These are phyloP conservation scores for Catharus ustulatus DNA, from an alignment of 2,797 vertebrate genomes.

Conservation along the genomic window DNA sequence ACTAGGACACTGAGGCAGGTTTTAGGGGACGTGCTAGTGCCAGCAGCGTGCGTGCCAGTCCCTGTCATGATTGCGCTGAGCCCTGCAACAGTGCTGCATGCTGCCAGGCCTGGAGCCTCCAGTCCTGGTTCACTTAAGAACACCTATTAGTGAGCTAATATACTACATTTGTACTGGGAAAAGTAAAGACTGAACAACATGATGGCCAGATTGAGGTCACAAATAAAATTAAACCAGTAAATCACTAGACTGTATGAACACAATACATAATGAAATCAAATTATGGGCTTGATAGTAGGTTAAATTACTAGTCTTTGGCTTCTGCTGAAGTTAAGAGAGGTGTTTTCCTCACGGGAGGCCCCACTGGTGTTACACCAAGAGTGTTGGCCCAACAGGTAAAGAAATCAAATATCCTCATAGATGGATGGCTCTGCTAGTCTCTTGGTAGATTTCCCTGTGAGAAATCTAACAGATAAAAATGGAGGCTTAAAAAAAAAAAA, in stretches of 20 bases:
- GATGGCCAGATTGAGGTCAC: constrained; percentile 14
- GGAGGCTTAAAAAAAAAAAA: background rate
- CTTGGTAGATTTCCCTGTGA: background rate
- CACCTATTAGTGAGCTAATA: constrained; percentile 10
- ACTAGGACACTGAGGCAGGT: background rate
- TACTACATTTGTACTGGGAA: constrained; percentile 3
- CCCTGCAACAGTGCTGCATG: no score
- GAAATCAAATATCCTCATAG: background rate
- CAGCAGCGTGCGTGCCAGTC: background rate
- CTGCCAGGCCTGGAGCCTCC: no score
- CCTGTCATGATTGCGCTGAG: background rate
- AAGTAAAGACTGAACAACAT: background rate
- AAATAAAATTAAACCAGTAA: constrained; percentile 59
- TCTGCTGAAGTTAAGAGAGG: background rate
- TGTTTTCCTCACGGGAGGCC: background rate
- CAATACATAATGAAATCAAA: background rate
- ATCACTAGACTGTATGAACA: constrained; percentile 10
- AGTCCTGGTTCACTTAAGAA: background rate
- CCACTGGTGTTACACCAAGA: background rate
- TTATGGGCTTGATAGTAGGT: background rate
- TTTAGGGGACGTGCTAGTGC: background rate
- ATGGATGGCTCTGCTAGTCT: background rate
- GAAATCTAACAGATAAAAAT: background rate
- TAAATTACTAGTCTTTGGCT: background rate
- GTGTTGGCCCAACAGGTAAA: background rate